Percentiles rank a stretch among this genome's conserved stretches.
Evolutionary conservation across 2,113 vertebrate genomes (phyloP).

Genomic region (Myotis brandtii): DNA sequence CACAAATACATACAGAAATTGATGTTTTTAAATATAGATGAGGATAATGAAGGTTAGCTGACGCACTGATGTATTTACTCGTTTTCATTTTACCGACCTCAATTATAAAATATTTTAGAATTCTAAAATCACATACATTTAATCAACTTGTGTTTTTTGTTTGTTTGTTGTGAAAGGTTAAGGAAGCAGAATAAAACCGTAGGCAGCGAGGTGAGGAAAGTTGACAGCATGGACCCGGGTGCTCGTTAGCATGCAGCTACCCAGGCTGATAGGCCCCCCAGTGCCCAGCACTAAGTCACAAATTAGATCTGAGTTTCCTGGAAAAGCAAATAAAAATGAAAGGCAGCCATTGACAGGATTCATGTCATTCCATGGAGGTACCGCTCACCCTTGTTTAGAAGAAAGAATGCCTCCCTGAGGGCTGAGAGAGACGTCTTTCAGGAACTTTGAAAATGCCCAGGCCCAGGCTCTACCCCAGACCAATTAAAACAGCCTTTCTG

Average conservation of each 20-base stretch:
- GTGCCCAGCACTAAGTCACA: not conserved
- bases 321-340: not conserved
- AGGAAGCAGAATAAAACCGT: not conserved
- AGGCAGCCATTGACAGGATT: not conserved
- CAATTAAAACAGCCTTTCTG: not conserved
- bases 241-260: not conserved
- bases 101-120: conserved; percentile 12
- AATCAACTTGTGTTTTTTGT: not conserved
- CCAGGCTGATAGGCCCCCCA: not conserved
- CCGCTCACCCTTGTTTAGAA: not conserved
- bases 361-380: not conserved
- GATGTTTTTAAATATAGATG: not conserved
- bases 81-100: not conserved
- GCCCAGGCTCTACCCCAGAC: not conserved
- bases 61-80: not conserved
- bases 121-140: not conserved
- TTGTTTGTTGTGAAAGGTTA: not conserved
- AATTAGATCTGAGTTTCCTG: not conserved
- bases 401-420: not conserved
- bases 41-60: not conserved
- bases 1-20: not conserved
- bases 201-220: not conserved
- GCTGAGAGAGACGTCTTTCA: not conserved
- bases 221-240: not conserved
- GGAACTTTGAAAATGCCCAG: not conserved